These are phyloP conservation scores for Poecilia gillii DNA, from an alignment of 2,797 vertebrate genomes.

Conservation along the genomic window DNA sequence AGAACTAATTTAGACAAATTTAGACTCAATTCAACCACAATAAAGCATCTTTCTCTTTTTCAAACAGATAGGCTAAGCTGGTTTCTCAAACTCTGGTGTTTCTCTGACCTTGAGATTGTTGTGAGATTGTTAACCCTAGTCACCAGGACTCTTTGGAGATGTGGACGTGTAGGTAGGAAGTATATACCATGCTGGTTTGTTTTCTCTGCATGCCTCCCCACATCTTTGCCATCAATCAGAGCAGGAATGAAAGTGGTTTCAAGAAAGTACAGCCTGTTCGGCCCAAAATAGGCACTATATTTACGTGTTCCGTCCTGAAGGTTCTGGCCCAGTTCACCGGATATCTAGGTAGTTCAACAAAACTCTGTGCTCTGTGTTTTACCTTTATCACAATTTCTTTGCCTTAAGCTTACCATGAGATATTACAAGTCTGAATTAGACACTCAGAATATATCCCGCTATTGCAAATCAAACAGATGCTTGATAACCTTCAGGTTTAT, in stretches of 20 bases:
- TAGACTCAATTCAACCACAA: not conserved
- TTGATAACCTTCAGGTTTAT: not conserved
- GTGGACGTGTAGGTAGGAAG: not conserved
- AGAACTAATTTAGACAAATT: not conserved
- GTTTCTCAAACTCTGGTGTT: not conserved
- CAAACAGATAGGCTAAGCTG: not conserved
- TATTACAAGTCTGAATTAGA: not conserved
- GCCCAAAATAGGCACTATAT: not conserved
- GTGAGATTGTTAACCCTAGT: not conserved
- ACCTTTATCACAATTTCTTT: not conserved
- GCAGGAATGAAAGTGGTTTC: not conserved
- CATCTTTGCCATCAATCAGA: not conserved
- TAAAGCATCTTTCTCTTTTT: not conserved
- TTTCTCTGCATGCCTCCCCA: not conserved
- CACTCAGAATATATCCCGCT: not conserved
- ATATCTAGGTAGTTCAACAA: not conserved
- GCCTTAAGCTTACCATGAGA: not conserved
- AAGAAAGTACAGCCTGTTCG: not conserved
- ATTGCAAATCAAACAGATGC: not conserved
- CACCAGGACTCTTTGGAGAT: not conserved
- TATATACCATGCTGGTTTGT: not conserved
- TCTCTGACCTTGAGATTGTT: not conserved
- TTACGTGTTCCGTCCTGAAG: not conserved
- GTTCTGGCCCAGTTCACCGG: not conserved
- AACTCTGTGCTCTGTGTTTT: not conserved